Evolutionary conservation across 2,797 vertebrate species (phyloP).

Genomic region (Hypotaenidia philippensis): DNA sequence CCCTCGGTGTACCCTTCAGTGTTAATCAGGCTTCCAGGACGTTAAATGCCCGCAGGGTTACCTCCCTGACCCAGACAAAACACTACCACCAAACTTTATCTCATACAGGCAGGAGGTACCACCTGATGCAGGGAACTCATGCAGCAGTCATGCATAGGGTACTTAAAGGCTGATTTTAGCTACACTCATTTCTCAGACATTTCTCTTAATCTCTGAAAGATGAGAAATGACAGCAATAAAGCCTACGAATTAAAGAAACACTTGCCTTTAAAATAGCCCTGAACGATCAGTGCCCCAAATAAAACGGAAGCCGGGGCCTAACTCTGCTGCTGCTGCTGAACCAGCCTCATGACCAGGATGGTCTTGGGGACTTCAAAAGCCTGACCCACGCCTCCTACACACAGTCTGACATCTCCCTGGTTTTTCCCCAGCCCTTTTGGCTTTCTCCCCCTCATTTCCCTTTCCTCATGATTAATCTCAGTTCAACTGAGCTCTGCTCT

Average conservation of each 20-base stretch:
- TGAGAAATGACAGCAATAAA: neutral
- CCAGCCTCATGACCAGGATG: neutral
- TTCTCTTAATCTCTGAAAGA: neutral
- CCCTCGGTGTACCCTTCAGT: slow-evolving; percentile 15
- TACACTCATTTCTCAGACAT: neutral
- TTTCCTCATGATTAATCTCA: neutral
- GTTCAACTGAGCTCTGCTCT: neutral
- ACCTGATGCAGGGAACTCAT: neutral
- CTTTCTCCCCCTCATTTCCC: neutral
- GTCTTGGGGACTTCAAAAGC: neutral
- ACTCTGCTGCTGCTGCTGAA: neutral
- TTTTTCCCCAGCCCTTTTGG: neutral
- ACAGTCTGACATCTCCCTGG: neutral
- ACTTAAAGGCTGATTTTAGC: neutral
- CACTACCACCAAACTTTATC: slow-evolving; percentile 3
- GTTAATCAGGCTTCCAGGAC: slow-evolving; percentile 5
- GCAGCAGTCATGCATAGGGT: neutral
- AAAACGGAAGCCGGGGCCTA: neutral
- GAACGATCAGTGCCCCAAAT: neutral
- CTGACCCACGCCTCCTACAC: neutral
- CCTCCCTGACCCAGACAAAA: neutral
- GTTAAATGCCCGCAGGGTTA: slow-evolving; percentile 20
- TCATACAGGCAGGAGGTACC: neutral
- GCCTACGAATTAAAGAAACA: neutral
- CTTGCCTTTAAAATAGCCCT: neutral